These are phyloP conservation scores for Novumbra hubbsi DNA, from an alignment of 2,797 vertebrate species.

Conservation along the genomic window DNA sequence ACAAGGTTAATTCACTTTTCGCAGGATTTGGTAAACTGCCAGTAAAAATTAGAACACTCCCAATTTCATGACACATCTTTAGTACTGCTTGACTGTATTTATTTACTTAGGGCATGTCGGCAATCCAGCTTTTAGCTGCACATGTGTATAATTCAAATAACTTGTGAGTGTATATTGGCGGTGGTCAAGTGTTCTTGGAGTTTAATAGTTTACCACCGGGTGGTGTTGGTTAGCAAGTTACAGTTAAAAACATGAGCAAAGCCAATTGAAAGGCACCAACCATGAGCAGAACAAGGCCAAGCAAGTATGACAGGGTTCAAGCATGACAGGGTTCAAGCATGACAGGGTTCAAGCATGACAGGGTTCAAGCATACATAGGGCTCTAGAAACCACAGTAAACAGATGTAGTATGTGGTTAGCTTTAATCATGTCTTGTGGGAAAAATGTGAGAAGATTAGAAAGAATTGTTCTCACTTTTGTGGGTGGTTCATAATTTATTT, in stretches of 20 bases:
- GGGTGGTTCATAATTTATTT: neutral
- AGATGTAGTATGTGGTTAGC: neutral
- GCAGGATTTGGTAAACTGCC: no score
- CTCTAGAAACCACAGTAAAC: neutral
- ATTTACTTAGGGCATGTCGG: no score
- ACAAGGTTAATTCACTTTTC: no score
- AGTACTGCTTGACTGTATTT: no score
- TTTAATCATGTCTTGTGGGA: neutral
- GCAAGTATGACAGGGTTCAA: neutral
- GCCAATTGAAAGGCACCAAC: neutral
- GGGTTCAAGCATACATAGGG: neutral
- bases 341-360: neutral
- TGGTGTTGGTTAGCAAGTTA: neutral
- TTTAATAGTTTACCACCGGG: neutral
- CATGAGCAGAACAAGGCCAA: neutral
- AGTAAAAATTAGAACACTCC: no score
- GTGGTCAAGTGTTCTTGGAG: conserved; percentile 3
- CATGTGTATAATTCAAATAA: no score
- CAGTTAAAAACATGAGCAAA: neutral
- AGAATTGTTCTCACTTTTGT: neutral
- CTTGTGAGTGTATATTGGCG: no score
- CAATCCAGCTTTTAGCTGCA: no score
- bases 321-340: neutral
- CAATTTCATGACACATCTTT: no score
- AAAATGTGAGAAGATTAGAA: neutral